These are phyloP conservation scores for Agriopis leucophaearia DNA, from an alignment of 2,888 invertebrate genomes.

Conservation along the genomic window DNA sequence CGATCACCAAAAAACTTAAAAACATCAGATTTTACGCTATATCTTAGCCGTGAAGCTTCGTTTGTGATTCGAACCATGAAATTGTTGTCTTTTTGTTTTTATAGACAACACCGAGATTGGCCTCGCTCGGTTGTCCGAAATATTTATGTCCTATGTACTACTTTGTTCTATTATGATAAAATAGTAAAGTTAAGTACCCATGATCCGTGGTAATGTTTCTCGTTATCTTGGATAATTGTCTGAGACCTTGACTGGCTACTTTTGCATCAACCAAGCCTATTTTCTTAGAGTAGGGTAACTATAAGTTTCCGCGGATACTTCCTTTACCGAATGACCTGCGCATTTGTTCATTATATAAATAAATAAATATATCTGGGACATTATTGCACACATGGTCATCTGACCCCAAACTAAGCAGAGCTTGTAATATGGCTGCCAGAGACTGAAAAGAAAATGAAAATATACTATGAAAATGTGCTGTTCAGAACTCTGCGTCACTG, in stretches of 20 bases:
- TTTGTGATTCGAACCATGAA: conserved; percentile 50
- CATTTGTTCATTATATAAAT: conserved; percentile 42
- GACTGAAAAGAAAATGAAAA: too few relatives aligned
- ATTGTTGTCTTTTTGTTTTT: conserved; percentile 48
- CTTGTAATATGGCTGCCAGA: too few relatives aligned
- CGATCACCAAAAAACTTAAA: conserved; percentile 28
- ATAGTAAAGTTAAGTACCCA: conserved; percentile 64
- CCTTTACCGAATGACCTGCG: conserved; percentile 5
- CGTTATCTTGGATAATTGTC: conserved; percentile 65
- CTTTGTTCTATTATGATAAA: conserved; percentile 63
- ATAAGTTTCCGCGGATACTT: conserved; percentile 44
- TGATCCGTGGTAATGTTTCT: conserved; percentile 75
- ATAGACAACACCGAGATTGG: conserved; percentile 50
- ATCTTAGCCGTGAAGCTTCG: conserved; percentile 50
- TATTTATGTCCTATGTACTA: conserved; percentile 54
- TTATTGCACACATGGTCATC: too few relatives aligned
- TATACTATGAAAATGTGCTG: conserved; percentile 59
- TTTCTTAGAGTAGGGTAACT: conserved; percentile 53
- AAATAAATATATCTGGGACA: too few relatives aligned
- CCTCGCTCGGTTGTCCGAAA: conserved; percentile 66
- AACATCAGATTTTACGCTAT: conserved; percentile 35
- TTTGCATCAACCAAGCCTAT: conserved; percentile 44
- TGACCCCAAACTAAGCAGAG: too few relatives aligned
- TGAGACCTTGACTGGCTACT: conserved; percentile 65
- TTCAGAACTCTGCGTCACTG: conserved; percentile 61